These are phyloP conservation scores for Chlamydotis undulata DNA, from an alignment of 2,113 vertebrate genomes.

Conservation along the genomic window DNA sequence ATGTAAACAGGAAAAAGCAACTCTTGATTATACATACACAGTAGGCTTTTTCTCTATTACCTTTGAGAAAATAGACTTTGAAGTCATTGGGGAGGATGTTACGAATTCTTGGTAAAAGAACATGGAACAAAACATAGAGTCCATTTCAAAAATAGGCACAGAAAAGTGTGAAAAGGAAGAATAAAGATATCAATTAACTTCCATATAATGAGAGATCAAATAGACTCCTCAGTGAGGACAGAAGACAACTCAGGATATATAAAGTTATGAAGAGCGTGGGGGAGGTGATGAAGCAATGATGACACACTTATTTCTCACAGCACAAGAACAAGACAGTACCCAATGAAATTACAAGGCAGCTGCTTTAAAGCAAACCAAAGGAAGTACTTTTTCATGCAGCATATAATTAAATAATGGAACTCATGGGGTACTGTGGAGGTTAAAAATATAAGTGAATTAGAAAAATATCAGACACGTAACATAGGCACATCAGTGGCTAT, in stretches of 20 bases:
- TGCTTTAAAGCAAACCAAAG: conserved; percentile 41
- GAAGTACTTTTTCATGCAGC: conserved; percentile 38
- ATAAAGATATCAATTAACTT: neutral
- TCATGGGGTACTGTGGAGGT: neutral
- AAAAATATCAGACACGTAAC: neutral
- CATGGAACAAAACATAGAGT: neutral
- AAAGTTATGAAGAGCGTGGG: neutral
- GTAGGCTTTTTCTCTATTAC: neutral
- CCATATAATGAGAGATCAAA: neutral
- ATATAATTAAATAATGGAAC: neutral
- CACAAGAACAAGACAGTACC: neutral
- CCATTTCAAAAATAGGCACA: neutral
- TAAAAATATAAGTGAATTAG: neutral
- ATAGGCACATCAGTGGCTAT: neutral
- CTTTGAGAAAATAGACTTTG: neutral
- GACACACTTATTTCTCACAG: conserved; percentile 1
- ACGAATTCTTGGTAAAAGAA: neutral
- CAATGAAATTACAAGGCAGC: conserved; percentile 45
- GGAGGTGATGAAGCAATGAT: neutral
- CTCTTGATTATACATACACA: neutral
- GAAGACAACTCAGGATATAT: neutral
- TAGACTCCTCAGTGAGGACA: neutral
- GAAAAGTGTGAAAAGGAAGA: neutral
- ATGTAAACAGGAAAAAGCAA: neutral
- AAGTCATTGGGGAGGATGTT: neutral